phyloP scores from a whole-genome alignment of 2,113 vertebrate species.

The Apteryx owenii region DNA sequence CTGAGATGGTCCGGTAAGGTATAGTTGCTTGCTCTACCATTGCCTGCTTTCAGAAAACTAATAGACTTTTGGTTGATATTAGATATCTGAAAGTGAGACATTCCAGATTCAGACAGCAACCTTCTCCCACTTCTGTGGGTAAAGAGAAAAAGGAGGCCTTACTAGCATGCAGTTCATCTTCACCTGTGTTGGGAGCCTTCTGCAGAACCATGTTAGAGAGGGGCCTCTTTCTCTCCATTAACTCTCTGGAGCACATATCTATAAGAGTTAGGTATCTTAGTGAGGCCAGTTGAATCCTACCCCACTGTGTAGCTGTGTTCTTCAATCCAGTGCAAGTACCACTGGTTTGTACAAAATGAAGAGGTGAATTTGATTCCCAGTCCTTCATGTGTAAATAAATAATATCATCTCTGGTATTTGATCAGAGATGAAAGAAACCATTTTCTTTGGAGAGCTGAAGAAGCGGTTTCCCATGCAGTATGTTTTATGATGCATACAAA shows the following conservation, averaged over 20 bases:
- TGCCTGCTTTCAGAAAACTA: background rate
- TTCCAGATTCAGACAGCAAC: background rate
- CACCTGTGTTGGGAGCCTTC: background rate
- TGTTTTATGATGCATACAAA: constrained; percentile 18
- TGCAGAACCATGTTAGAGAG: background rate
- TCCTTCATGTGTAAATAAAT: constrained; percentile 4
- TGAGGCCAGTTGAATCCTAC: background rate
- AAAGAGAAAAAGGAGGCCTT: background rate
- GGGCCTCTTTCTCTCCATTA: background rate
- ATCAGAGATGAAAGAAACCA: constrained; percentile 31
- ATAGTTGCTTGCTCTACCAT: background rate
- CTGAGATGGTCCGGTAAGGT: too few relatives aligned
- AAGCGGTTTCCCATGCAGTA: constrained; percentile 34
- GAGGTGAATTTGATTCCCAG: constrained; percentile 28
- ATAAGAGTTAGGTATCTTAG: fast-evolving
- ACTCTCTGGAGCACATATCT: background rate
- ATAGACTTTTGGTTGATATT: background rate
- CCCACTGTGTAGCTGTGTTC: background rate
- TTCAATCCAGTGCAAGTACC: background rate
- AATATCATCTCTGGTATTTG: constrained; percentile 38
- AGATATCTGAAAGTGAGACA: background rate
- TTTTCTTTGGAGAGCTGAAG: constrained; percentile 25
- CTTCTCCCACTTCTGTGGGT: background rate
- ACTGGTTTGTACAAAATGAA: background rate
- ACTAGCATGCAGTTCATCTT: too few relatives aligned